Percentiles rank a stretch among this genome's conserved stretches.
phyloP scores from a whole-genome alignment of 2,888 invertebrate genomes.

The Heptascelio sp. region DNA sequence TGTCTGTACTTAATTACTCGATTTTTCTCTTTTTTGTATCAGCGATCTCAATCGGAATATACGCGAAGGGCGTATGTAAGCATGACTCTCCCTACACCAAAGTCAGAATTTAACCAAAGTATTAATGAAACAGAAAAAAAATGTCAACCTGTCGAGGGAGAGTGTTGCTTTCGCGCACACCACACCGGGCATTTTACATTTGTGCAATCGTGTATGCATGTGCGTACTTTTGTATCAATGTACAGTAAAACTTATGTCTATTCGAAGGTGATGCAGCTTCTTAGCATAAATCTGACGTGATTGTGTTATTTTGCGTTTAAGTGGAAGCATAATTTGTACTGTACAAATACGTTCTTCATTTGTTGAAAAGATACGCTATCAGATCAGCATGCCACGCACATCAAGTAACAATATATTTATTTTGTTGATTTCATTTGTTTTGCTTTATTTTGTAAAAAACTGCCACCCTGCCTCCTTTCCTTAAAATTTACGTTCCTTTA shows the following conservation, averaged over 20 bases:
- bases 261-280: neutral
- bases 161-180: slow-evolving; percentile 33
- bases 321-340: slow-evolving; percentile 60
- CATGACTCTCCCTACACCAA: slow-evolving; percentile 25
- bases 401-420: slow-evolving; percentile 72
- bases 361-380: slow-evolving; percentile 56
- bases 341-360: slow-evolving; percentile 61
- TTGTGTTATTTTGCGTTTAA: slow-evolving; percentile 48
- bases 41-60: too few species aligned
- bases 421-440: slow-evolving; percentile 72
- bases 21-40: too few species aligned
- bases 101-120: slow-evolving; percentile 64
- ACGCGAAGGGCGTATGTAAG: too few species aligned
- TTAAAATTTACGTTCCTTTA: neutral
- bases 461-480: slow-evolving; percentile 24
- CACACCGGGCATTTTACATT: slow-evolving; percentile 61
- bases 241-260: slow-evolving; percentile 67
- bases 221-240: slow-evolving; percentile 68
- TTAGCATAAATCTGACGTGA: slow-evolving; percentile 25
- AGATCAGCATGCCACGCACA: slow-evolving; percentile 70
- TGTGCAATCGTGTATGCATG: slow-evolving; percentile 68
- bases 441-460: slow-evolving; percentile 61
- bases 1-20: too few species aligned
- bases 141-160: slow-evolving; percentile 38
- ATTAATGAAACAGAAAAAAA: slow-evolving; percentile 21